Evolutionary conservation across 2,113 vertebrate genomes (phyloP), one percentile per base, ranked within the genome.

Genomic region (Carassius carassius): DNA sequence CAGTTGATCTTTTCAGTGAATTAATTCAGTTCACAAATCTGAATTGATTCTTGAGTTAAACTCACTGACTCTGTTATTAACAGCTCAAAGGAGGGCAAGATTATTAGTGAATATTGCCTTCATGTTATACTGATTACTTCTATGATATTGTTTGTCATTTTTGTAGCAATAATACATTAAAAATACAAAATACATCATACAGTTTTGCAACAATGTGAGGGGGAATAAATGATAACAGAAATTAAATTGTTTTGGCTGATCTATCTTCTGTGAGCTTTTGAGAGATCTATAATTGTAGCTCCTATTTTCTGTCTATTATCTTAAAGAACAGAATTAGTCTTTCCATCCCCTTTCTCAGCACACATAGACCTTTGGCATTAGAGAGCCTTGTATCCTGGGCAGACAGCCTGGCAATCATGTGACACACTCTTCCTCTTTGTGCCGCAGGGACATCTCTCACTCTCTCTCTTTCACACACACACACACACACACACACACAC

Each of bases 341-440:
- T 11, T 81, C 5, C 10, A 8, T 63, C 60, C 35, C 37, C 37
- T 2, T 81, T 51, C 25, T n/a, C 63, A 19, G 62, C 63, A 17
- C 79, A 35, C 16, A 47, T 44, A 80, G 78, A 65, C 37, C 23
- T 81, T 81, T 82, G 80, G 63, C 65, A 72, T 58, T 72, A 82
- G 47, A 72, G 80, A 72, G 80, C 67, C 67, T 82, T 82, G 67
- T 82, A 35, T 72, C 67, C 80, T 14, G 21, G 51, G 58, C 58
- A 78, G 29, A 29, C 37, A 84, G 75, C 74, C 63, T 56, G n/a
- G 76, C 35, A 62, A 79, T 56, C 77, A 78, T 85, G 84, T 70
- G 76, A 80, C 75, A 32, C 69, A n/a, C 84, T 58, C 70, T 78
- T 70, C 47, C 14, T 44, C n/a, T 70, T 84, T 72, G 41, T 73